A percentile compares a stretch with the other conserved stretches of the same genome.
These are phyloP conservation scores for Falcaria lacertinaria DNA, from an alignment of 2,888 invertebrate genomes.

Conservation along the genomic window DNA sequence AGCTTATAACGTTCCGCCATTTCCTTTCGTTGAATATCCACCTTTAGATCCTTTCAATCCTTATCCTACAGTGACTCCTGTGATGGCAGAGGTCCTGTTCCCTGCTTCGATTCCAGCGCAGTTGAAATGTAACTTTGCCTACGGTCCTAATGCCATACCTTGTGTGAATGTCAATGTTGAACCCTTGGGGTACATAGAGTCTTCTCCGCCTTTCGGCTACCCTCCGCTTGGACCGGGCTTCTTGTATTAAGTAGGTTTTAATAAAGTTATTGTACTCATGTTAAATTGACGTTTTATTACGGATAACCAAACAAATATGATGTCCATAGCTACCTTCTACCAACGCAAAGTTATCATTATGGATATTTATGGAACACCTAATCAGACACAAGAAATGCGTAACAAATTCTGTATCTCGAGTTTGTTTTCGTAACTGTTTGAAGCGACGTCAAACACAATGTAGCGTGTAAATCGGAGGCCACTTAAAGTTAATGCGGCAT, in stretches of 20 bases:
- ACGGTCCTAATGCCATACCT: constrained; percentile 27
- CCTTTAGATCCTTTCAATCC: background rate
- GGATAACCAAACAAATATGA: constrained; percentile 3
- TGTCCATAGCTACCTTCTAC: too few species aligned
- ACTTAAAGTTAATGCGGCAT: too few species aligned
- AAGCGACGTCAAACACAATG: too few species aligned
- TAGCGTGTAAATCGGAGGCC: too few species aligned
- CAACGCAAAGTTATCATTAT: too few species aligned
- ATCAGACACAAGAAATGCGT: too few species aligned
- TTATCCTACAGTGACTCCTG: constrained; percentile 9
- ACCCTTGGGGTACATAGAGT: constrained; percentile 18
- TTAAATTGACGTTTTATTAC: background rate
- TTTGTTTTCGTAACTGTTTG: too few species aligned
- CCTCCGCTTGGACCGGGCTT: background rate
- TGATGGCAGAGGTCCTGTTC: constrained; percentile 32
- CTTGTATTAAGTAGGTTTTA: constrained; percentile 20
- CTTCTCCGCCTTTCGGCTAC: constrained; percentile 6
- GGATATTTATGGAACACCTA: too few species aligned
- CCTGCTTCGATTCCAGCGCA: constrained; percentile 44
- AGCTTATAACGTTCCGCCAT: background rate
- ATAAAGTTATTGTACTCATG: constrained; percentile 10
- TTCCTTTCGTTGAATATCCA: too few species aligned
- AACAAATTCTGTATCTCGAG: too few species aligned
- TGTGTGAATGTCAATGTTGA: constrained; percentile 40
- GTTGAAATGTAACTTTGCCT: constrained; percentile 36